Evolutionary conservation across 2,113 vertebrate genomes (phyloP).

Genomic region (Sialia sialis): DNA sequence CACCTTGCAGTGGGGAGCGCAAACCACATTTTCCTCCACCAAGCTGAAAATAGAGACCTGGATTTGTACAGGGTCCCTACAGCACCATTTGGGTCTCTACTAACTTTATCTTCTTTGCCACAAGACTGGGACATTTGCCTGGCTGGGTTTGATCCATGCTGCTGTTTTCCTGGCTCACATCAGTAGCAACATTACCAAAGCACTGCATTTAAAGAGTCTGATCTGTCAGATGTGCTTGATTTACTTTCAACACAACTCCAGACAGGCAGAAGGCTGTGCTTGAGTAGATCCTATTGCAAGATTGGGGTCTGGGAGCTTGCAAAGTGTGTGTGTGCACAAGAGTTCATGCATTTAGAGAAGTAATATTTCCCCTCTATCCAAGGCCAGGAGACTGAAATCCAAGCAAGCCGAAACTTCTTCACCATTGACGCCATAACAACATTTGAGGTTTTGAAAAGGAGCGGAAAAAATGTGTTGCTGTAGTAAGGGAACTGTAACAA

Average conservation of each 20-base stretch:
- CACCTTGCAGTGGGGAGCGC: not conserved
- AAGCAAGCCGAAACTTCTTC: conserved; percentile 44
- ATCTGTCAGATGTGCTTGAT: not conserved
- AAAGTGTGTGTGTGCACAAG: not conserved
- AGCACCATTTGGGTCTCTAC: not conserved
- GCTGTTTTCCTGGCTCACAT: not conserved
- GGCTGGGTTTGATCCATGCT: not conserved
- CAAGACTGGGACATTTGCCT: not conserved
- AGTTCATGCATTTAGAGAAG: conserved; percentile 28
- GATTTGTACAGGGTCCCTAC: not conserved
- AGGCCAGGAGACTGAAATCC: conserved; percentile 52
- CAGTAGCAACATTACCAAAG: not conserved
- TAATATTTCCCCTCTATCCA: conserved; percentile 24
- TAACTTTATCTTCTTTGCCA: not conserved
- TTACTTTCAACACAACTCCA: not conserved
- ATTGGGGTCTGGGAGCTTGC: not conserved
- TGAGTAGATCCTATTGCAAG: not conserved
- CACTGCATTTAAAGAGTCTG: not conserved
- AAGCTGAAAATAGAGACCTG: not conserved
- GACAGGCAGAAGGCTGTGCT: not conserved
- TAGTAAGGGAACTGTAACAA: conserved; percentile 57
- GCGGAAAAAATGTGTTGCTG: conserved; percentile 47
- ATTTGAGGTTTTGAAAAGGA: conserved; percentile 60
- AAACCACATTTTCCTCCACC: not conserved
- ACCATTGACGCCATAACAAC: conserved; percentile 52